Conservation (phyloP, 2,113 vertebrate genomes). For the Genyomyrus donnyi region DNA sequence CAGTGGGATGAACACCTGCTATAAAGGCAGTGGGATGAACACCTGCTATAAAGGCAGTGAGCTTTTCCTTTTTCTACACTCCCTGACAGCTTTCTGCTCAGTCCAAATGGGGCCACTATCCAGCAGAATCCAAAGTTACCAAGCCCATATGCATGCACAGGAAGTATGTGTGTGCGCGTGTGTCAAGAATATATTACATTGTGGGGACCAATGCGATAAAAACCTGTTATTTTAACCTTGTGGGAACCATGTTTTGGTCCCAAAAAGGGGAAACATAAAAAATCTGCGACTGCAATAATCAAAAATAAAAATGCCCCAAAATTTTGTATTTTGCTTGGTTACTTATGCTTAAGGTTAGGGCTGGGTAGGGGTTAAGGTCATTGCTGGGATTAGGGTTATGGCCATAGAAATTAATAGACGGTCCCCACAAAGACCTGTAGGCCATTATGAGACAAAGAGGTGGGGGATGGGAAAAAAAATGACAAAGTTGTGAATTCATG, state of each 20-base stretch:
- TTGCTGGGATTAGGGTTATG: neutral
- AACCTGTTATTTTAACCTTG: neutral
- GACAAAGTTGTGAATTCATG: neutral
- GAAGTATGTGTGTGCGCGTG: neutral
- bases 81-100: neutral
- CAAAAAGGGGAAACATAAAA: neutral
- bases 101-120: neutral
- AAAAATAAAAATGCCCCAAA: neutral
- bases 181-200: neutral
- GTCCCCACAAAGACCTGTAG: neutral
- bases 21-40: neutral
- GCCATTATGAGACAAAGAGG: neutral
- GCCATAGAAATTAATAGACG: neutral
- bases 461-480: neutral
- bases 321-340: neutral
- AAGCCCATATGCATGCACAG: neutral
- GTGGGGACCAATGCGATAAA: neutral
- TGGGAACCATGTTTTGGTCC: neutral
- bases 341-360: neutral
- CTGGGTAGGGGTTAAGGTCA: neutral
- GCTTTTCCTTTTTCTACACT: neutral
- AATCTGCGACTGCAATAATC: neutral
- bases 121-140: neutral
- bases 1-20: neutral
- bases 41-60: neutral